These are phyloP conservation scores for Campylomormyrus tamandua DNA, from an alignment of 2,113 vertebrate genomes.

Conservation along the genomic window DNA sequence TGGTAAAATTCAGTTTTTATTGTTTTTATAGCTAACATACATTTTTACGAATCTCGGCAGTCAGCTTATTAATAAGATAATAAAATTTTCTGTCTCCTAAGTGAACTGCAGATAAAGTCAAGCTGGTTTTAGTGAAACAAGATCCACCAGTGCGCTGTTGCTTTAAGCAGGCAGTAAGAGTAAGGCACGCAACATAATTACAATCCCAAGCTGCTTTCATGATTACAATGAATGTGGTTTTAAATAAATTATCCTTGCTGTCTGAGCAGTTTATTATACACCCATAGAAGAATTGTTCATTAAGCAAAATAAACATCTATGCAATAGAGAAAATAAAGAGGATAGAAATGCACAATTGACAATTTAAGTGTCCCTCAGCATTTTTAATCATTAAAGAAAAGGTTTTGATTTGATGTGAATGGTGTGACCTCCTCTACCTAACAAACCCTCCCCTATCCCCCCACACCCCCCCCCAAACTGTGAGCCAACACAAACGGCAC, in stretches of 20 bases:
- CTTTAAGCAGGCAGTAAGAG: constrained; percentile 4
- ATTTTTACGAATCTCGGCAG: constrained; percentile 1
- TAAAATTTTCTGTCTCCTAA: constrained; percentile 15
- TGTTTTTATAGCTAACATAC: not conserved
- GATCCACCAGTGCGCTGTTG: not conserved
- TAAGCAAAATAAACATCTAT: not conserved
- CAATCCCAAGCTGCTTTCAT: constrained; percentile 16
- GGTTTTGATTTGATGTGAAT: constrained; percentile 22
- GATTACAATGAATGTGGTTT: constrained; percentile 16
- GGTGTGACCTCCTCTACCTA: constrained; percentile 15
- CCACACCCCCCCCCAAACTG: not conserved
- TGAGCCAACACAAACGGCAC: constrained; percentile 33
- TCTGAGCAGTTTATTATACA: not conserved
- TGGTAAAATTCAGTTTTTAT: not conserved
- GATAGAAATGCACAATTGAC: not conserved
- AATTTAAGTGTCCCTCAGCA: not conserved
- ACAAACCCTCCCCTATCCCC: not conserved
- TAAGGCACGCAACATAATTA: constrained; percentile 5
- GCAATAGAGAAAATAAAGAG: not conserved
- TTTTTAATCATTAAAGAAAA: constrained; percentile 5
- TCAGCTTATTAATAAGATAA: constrained; percentile 16
- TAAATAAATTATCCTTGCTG: constrained; percentile 17
- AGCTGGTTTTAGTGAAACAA: constrained; percentile 15
- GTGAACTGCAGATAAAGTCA: constrained; percentile 3
- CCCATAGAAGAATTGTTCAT: constrained; percentile 2